Percentiles rank a stretch among this genome's conserved stretches.
Evolutionary conservation across 2,113 vertebrate species (phyloP).

Genomic region (Reinhardtius hippoglossoides): DNA sequence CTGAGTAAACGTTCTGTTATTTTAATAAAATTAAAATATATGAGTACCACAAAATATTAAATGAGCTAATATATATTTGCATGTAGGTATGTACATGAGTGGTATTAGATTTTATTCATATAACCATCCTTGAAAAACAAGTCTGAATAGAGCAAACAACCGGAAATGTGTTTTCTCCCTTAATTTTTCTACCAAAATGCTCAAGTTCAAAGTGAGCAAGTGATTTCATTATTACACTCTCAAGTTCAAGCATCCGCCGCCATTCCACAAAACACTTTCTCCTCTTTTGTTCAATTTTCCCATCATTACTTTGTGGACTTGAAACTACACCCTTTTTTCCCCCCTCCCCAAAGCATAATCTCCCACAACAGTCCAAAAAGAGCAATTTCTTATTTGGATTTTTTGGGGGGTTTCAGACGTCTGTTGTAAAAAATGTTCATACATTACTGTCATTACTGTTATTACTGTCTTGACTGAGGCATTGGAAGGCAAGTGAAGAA

Average conservation of each 20-base stretch:
- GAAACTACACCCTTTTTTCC: not conserved
- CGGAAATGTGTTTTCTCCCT: not conserved
- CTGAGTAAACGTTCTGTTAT: not conserved
- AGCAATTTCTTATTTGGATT: not conserved
- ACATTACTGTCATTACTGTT: slow-evolving; percentile 19
- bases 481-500: slow-evolving; percentile 10
- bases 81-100: not conserved
- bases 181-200: not conserved
- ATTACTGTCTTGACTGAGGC: slow-evolving; percentile 27
- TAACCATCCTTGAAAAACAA: not conserved
- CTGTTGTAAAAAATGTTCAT: slow-evolving; percentile 5
- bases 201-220: not conserved
- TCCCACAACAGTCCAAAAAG: not conserved
- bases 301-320: not conserved
- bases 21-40: not conserved
- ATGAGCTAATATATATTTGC: not conserved
- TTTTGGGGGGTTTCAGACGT: not conserved
- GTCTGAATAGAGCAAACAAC: not conserved
- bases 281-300: not conserved
- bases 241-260: not conserved
- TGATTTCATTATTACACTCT: not conserved
- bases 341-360: too few relatives aligned
- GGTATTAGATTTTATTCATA: not conserved
- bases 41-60: not conserved
- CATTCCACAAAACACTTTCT: not conserved